Percentiles rank a stretch among this genome's conserved stretches.
Evolutionary conservation across 2,113 vertebrate species (phyloP).

Genomic region (Gymnarchus niloticus): DNA sequence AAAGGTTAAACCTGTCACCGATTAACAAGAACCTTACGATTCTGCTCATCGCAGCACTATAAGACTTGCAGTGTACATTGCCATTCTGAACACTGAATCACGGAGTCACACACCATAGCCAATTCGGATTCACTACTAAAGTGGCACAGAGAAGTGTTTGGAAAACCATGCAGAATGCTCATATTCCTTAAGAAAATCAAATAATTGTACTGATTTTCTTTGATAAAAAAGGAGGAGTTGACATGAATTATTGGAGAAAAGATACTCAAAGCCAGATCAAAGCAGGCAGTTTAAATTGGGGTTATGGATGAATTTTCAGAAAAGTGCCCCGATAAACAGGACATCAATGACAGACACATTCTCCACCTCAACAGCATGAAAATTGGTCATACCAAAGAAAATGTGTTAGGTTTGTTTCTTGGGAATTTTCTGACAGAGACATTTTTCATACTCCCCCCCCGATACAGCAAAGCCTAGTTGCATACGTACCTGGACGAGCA

Average conservation of each 20-base stretch:
- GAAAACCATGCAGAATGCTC: not conserved
- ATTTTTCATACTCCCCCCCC: not conserved
- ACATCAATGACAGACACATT: too few relatives aligned
- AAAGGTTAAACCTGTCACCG: too few relatives aligned
- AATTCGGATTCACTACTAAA: not conserved
- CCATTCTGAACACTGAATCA: not conserved
- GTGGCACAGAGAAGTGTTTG: not conserved
- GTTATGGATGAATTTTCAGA: not conserved
- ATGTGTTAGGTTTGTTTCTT: not conserved
- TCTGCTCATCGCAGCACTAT: not conserved
- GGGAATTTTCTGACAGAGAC: not conserved
- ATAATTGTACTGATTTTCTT: not conserved
- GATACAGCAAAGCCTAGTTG: not conserved
- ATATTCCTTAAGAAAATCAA: too few relatives aligned
- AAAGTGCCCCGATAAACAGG: not conserved
- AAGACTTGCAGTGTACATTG: not conserved
- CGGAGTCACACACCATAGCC: not conserved
- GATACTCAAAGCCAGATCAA: not conserved
- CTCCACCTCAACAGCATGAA: not conserved
- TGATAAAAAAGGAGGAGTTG: not conserved
- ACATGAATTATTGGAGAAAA: not conserved
- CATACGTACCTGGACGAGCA: not conserved
- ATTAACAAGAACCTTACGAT: too few relatives aligned
- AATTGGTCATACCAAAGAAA: not conserved
- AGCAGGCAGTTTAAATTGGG: not conserved